phyloP scores from a whole-genome alignment of 1,140 invertebrate genomes.

The Eubasilissa regina region DNA sequence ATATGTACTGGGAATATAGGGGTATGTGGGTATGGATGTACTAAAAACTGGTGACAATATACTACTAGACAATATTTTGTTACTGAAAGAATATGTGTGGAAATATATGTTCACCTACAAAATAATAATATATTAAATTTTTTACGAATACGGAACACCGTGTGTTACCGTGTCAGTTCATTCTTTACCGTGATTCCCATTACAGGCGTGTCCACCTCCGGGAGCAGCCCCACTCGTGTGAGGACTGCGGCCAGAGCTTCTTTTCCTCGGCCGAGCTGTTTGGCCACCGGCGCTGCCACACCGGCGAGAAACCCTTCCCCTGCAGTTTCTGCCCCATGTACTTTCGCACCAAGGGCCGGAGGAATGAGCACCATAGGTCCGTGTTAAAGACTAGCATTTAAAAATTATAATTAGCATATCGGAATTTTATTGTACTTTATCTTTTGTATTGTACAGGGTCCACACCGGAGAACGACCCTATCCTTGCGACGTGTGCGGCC shows the following conservation, averaged over 20 bases:
- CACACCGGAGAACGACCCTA: slow-evolving; percentile 78
- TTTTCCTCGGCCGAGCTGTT: slow-evolving; percentile 51
- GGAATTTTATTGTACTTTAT: not conserved
- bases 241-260: slow-evolving; percentile 51
- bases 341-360: slow-evolving; percentile 61
- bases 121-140: too few relatives aligned
- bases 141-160: too few relatives aligned
- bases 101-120: too few relatives aligned
- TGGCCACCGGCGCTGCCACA: slow-evolving; percentile 61
- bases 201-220: slow-evolving; percentile 56
- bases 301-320: slow-evolving; percentile 68
- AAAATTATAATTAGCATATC: too few relatives aligned
- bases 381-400: too few relatives aligned
- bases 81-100: too few relatives aligned
- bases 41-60: too few relatives aligned
- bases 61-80: too few relatives aligned
- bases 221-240: slow-evolving; percentile 48
- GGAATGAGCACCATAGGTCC: slow-evolving; percentile 58
- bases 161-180: too few relatives aligned
- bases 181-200: not conserved
- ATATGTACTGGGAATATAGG: too few relatives aligned
- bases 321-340: slow-evolving; percentile 66
- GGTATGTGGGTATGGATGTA: too few relatives aligned
- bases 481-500: slow-evolving; percentile 74
- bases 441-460: slow-evolving; percentile 49